These are phyloP conservation scores for Drosophila lacteicornis DNA, from an alignment of 1,140 invertebrate species.

Conservation along the genomic window DNA sequence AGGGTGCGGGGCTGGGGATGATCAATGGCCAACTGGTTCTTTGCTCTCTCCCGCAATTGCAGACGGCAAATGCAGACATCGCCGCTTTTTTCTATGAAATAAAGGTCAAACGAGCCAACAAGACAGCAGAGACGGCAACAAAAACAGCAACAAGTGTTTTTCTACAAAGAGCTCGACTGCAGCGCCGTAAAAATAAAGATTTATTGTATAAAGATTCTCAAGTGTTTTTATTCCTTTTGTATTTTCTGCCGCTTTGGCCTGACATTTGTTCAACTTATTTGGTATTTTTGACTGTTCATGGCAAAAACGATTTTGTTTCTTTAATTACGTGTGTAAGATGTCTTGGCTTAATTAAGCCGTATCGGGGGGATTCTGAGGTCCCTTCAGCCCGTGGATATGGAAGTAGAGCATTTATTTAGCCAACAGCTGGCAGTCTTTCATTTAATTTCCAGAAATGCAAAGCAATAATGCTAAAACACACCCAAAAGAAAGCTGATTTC, in stretches of 20 bases:
- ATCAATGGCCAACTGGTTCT: conserved; percentile 76
- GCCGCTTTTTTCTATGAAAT: conserved; percentile 64
- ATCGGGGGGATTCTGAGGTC: not conserved
- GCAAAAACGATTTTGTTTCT: conserved; percentile 20
- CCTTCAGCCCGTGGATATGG: conserved; percentile 1
- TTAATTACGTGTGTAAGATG: conserved; percentile 47
- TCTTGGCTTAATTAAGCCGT: conserved; percentile 37
- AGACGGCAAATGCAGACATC: conserved; percentile 72
- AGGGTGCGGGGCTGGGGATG: conserved; percentile 36
- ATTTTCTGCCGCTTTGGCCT: conserved; percentile 43
- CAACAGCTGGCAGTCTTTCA: conserved; percentile 3
- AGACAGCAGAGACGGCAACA: conserved; percentile 44
- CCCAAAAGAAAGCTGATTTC: conserved; percentile 76
- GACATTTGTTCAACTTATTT: conserved; percentile 62
- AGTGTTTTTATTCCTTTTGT: conserved; percentile 44
- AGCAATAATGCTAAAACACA: conserved; percentile 9
- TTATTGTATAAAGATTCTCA: conserved; percentile 64
- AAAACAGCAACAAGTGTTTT: conserved; percentile 72
- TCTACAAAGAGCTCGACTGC: conserved; percentile 16
- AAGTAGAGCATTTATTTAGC: conserved; percentile 1
- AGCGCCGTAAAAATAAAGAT: conserved; percentile 56
- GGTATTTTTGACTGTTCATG: conserved; percentile 43
- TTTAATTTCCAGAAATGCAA: not conserved
- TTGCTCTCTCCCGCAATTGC: conserved; percentile 65
- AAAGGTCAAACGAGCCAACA: conserved; percentile 68